Evolutionary conservation across 2,888 invertebrate species (phyloP).

Genomic region (Xylota segnis): DNA sequence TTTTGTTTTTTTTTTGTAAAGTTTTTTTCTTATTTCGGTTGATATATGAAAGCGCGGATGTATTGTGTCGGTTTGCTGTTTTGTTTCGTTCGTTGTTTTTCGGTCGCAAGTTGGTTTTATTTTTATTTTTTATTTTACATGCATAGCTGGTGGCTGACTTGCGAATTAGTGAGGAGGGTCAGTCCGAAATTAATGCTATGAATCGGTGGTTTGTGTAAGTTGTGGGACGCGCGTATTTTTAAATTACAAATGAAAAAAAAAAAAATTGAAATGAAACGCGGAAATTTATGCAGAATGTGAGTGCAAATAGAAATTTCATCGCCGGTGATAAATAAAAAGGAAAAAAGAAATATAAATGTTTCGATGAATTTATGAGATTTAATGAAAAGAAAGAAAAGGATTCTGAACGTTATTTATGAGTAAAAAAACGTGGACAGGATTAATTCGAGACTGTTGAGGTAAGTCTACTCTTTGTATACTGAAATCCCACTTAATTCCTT

Average conservation of each 20-base stretch:
- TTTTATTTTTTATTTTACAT: too few relatives aligned
- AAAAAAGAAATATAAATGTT: neutral
- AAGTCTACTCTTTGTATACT: neutral
- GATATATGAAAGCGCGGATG: slow-evolving; percentile 63
- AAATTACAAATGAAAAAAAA: neutral
- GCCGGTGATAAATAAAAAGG: slow-evolving; percentile 2
- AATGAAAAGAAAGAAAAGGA: neutral
- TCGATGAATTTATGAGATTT: neutral
- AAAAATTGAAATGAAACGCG: neutral
- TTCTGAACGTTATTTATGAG: neutral
- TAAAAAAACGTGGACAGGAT: slow-evolving; percentile 21
- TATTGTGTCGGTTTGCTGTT: slow-evolving; percentile 57
- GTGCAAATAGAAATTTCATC: slow-evolving; percentile 21
- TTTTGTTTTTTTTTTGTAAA: slow-evolving; percentile 13
- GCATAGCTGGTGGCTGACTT: slow-evolving; percentile 50
- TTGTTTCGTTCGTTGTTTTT: slow-evolving; percentile 50
- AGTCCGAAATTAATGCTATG: slow-evolving; percentile 68
- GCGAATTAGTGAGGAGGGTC: slow-evolving; percentile 68
- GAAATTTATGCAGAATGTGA: slow-evolving; percentile 32
- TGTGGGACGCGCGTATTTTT: slow-evolving; percentile 52
- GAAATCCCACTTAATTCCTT: too few relatives aligned
- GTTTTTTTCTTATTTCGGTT: slow-evolving; percentile 51
- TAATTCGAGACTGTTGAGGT: slow-evolving; percentile 9
- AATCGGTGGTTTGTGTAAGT: slow-evolving; percentile 63
- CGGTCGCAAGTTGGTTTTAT: slow-evolving; percentile 49